Conservation (phyloP, 2,888 invertebrate species). For the Meganola albula region DNA sequence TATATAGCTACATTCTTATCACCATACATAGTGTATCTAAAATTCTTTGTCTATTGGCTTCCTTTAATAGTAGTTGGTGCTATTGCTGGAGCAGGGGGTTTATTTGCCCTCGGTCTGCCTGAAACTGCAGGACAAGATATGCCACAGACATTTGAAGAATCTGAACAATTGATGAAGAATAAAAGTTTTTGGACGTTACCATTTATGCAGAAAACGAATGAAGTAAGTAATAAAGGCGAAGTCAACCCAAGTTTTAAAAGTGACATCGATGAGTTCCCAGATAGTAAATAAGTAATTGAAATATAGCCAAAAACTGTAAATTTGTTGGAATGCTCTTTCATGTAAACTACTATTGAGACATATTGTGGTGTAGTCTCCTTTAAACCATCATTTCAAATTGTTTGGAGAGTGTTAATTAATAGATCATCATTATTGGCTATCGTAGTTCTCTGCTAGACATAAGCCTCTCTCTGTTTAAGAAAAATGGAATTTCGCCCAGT, state of each 20-base stretch:
- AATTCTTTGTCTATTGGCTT: slow-evolving; percentile 21
- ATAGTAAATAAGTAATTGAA: too few relatives aligned
- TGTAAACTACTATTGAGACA: too few relatives aligned
- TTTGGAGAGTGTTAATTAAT: too few relatives aligned
- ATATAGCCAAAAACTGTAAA: too few relatives aligned
- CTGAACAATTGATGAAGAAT: slow-evolving; percentile 20
- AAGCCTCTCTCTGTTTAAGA: too few relatives aligned
- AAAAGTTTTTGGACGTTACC: slow-evolving; percentile 28
- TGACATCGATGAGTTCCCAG: too few relatives aligned
- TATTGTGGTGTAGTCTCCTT: too few relatives aligned
- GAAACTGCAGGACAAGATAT: slow-evolving; percentile 35
- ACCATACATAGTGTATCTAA: slow-evolving; percentile 32
- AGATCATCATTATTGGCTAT: too few relatives aligned
- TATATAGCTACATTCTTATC: slow-evolving; percentile 44
- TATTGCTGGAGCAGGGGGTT: slow-evolving; percentile 15
- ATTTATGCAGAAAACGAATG: slow-evolving; percentile 13
- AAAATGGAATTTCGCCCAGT: too few relatives aligned
- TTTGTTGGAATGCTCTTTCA: too few relatives aligned
- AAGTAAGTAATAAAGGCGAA: slow-evolving; percentile 2
- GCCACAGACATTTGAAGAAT: slow-evolving; percentile 30
- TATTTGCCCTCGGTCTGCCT: slow-evolving; percentile 27
- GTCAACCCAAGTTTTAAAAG: slow-evolving; percentile 16
- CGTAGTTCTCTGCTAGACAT: too few relatives aligned
- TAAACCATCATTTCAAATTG: too few relatives aligned
- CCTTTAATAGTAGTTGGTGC: slow-evolving; percentile 17